Percentiles rank a stretch among this genome's conserved stretches.
Evolutionary conservation across 2,113 vertebrate genomes (phyloP).

Genomic region (Cyprinodon brontotheroides): DNA sequence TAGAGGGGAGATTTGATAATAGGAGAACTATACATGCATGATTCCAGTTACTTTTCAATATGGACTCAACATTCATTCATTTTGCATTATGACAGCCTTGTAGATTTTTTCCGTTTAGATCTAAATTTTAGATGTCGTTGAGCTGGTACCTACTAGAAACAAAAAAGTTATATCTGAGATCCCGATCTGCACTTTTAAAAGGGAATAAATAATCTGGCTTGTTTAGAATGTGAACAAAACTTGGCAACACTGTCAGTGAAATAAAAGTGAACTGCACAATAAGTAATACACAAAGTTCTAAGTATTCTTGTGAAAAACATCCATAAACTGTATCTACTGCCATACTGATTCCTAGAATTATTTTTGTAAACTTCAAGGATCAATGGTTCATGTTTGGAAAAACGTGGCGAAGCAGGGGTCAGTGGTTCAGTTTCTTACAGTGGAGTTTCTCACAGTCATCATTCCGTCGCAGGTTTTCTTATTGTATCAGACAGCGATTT

Average conservation of each 20-base stretch:
- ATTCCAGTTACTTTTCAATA: slow-evolving; percentile 34
- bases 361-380: neutral
- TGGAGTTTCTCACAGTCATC: neutral
- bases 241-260: slow-evolving; percentile 49
- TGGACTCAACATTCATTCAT: slow-evolving; percentile 36
- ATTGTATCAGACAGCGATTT: slow-evolving; percentile 31
- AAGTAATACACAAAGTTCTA: slow-evolving; percentile 9
- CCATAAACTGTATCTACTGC: slow-evolving; percentile 7
- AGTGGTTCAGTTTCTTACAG: neutral
- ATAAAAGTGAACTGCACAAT: slow-evolving; percentile 2
- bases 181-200: slow-evolving; percentile 34
- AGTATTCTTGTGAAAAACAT: neutral
- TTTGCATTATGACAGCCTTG: slow-evolving; percentile 9
- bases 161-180: slow-evolving; percentile 2
- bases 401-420: neutral
- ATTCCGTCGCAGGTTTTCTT: neutral
- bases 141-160: slow-evolving; percentile 28
- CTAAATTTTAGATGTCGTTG: slow-evolving; percentile 35
- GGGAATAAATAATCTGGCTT: slow-evolving; percentile 15
- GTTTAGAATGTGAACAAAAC: slow-evolving; percentile 52
- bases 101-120: slow-evolving; percentile 34
- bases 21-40: slow-evolving; percentile 29
- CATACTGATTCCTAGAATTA: slow-evolving; percentile 3
- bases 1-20: slow-evolving; percentile 62
- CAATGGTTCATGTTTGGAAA: neutral